Base-by-base conservation (phyloP, 2,797 vertebrate genomes). In the Octomys mimax region DNA sequence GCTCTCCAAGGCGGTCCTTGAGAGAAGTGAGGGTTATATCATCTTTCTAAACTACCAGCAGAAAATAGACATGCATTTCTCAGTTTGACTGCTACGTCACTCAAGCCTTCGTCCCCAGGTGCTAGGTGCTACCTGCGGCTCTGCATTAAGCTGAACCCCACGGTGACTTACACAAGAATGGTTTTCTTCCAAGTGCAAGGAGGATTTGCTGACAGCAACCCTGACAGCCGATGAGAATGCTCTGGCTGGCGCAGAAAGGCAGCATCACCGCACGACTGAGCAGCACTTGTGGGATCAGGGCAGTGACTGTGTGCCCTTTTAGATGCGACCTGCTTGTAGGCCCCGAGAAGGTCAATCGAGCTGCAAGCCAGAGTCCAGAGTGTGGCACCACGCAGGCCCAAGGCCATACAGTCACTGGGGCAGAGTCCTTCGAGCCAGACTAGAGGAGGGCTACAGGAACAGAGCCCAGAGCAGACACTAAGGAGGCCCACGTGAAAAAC, bases 31-130 rank as follows among this genome's bases (percentile, higher is more conserved):
- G 36, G 18, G 19, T 70, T 0, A 49, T 1, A 19, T 57, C 16
- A 68, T 54, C 73, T 71, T 78, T 62, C 42, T 79, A 77, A 87
- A 66, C 86, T 39, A 78, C 57, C 61, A 94, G 54, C 64, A 81
- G 71, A 92, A 92, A 95, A 87, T 2, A 70, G 12, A 85, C 95
- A 49, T 3, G 59, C 33, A 21, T 49, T 66, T 66, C 31, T 78
- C 70, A n/a, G 79, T 64, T 9, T 88, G 66, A 87, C 59, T 62
- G 61, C 13, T 87, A 87, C 71, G 80, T 36, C 31, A 97, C n/a
- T 49, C 18, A 22, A 92, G 82, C 54, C 52, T 83, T 12, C n/a
- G 52, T 31, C 5, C 19, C 42, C 6, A 39, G 22, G 9, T 0
- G 4, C 54, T 11, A 33, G 64, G 62, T 1, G n/a, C 7, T 49